Percentiles rank a stretch among this genome's conserved stretches.
phyloP scores from a whole-genome alignment of 2,888 invertebrate species.

The Monochamus alternatus region DNA sequence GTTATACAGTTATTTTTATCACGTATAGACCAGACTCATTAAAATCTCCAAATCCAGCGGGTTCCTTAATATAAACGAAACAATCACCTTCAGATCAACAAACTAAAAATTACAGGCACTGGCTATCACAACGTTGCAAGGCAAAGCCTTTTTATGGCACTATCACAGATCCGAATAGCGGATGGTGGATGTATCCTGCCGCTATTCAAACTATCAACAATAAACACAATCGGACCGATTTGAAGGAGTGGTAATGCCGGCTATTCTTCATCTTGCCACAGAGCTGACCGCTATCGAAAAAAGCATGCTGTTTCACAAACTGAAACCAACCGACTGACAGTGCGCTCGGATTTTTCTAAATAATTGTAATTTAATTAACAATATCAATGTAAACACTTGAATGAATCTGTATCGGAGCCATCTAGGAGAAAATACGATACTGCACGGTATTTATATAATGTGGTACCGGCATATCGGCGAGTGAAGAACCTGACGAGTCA shows the following conservation, averaged over 20 bases:
- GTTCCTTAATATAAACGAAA: neutral
- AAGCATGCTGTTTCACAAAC: slow-evolving; percentile 20
- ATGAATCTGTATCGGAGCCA: slow-evolving; percentile 38
- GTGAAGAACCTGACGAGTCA: slow-evolving; percentile 46
- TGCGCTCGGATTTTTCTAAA: slow-evolving; percentile 19
- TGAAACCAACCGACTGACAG: slow-evolving; percentile 32
- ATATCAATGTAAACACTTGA: slow-evolving; percentile 42
- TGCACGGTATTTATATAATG: slow-evolving; percentile 22
- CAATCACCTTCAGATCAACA: neutral
- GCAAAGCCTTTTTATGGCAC: slow-evolving; percentile 1
- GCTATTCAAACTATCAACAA: slow-evolving; percentile 48
- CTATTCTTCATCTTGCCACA: slow-evolving; percentile 41
- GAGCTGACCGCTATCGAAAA: slow-evolving; percentile 25
- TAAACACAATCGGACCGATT: slow-evolving; percentile 45
- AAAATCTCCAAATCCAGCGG: neutral
- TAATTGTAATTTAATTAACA: slow-evolving; percentile 35
- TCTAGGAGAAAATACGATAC: slow-evolving; percentile 43
- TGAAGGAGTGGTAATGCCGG: slow-evolving; percentile 43
- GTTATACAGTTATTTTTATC: neutral
- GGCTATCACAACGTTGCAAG: slow-evolving; percentile 5
- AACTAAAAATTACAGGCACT: neutral
- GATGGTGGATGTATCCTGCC: slow-evolving; percentile 47
- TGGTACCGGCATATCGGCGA: slow-evolving; percentile 28
- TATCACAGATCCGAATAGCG: neutral
- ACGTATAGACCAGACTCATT: neutral